A percentile compares a stretch with the other conserved stretches of the same genome.
These are phyloP conservation scores for Esperia sulphurella DNA, from an alignment of 2,888 invertebrate species.

Conservation along the genomic window DNA sequence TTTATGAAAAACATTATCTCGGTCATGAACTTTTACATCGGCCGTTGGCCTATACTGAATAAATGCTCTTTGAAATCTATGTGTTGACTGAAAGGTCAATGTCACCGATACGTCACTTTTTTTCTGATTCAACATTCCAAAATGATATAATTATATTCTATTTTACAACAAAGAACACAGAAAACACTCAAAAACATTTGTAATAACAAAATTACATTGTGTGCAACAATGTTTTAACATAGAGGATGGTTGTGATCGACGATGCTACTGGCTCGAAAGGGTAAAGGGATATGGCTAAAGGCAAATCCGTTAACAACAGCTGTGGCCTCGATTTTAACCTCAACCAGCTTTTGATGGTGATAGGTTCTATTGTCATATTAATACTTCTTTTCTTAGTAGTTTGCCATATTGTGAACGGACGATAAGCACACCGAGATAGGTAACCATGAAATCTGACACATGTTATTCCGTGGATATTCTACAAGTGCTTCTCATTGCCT, in stretches of 20 bases:
- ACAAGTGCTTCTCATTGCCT: slow-evolving; percentile 46
- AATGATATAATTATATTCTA: not conserved
- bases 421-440: not conserved
- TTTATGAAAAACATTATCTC: too few relatives aligned
- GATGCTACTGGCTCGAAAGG: not conserved
- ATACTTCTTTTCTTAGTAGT: slow-evolving; percentile 53
- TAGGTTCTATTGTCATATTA: slow-evolving; percentile 54
- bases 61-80: too few relatives aligned
- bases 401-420: slow-evolving; percentile 52
- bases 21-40: too few relatives aligned
- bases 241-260: not conserved
- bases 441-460: not conserved
- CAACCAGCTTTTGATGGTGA: slow-evolving; percentile 54
- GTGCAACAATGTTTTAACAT: not conserved
- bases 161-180: not conserved
- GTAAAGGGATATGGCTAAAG: slow-evolving; percentile 5
- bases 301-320: slow-evolving; percentile 7
- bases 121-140: not conserved
- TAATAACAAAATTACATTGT: not conserved
- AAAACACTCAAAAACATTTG: not conserved
- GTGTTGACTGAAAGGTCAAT: not conserved
- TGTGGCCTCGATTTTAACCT: slow-evolving; percentile 44
- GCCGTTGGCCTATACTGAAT: too few relatives aligned
- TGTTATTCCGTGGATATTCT: slow-evolving; percentile 43
- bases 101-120: not conserved